Evolutionary conservation across 2,888 invertebrate species (phyloP).

Genomic region (Dicycla oo): DNA sequence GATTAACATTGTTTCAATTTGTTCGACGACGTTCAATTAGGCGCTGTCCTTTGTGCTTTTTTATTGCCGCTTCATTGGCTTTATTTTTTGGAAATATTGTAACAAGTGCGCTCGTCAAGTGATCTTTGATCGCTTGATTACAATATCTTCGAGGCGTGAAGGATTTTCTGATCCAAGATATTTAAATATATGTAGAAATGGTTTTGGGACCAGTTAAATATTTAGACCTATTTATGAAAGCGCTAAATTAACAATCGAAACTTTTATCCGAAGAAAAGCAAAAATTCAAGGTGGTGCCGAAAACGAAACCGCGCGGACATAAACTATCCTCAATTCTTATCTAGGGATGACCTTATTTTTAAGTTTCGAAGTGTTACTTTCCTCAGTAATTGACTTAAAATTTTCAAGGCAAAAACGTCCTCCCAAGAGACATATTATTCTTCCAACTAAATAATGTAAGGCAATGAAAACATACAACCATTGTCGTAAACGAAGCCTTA

Average conservation of each 20-base stretch:
- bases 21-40: constrained; percentile 33
- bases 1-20: constrained; percentile 44
- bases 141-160: not conserved
- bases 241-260: not conserved
- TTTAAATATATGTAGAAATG: not conserved
- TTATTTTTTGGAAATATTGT: constrained; percentile 32
- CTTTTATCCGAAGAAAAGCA: not conserved
- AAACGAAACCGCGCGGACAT: not conserved
- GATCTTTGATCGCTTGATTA: constrained; percentile 27
- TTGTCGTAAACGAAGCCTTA: constrained; percentile 35
- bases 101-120: constrained; percentile 15
- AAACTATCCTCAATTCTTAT: not conserved
- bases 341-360: not conserved
- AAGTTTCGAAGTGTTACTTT: not conserved
- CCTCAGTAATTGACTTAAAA: constrained; percentile 1
- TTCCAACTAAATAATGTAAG: constrained; percentile 26
- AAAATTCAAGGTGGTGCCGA: not conserved
- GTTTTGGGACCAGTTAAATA: not conserved
- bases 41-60: constrained; percentile 35
- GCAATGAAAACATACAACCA: constrained; percentile 30
- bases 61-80: constrained; percentile 21
- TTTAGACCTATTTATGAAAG: not conserved
- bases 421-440: not conserved
- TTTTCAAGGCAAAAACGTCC: not conserved
- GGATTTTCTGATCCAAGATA: constrained; percentile 14